Conservation (phyloP, 2,888 invertebrate species). For the Cheiracanthium punctorium region DNA sequence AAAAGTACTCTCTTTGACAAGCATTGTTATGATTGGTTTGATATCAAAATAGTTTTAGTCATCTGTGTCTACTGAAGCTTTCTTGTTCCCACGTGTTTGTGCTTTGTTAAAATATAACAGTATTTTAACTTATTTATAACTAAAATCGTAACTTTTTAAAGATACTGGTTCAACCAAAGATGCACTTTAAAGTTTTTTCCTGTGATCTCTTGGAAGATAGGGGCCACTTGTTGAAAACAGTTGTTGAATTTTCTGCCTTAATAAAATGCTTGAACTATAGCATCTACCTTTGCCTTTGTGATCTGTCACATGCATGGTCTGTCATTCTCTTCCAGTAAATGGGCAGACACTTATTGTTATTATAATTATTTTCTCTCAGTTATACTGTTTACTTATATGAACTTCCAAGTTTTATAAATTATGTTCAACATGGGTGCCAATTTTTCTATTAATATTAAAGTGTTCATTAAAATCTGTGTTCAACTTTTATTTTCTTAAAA, state of each 20-base stretch:
- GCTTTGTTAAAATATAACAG: slow-evolving; percentile 65
- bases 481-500: slow-evolving; percentile 54
- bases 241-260: slow-evolving; percentile 71
- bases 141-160: slow-evolving; percentile 55
- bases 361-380: slow-evolving; percentile 37
- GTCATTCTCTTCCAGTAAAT: slow-evolving; percentile 66
- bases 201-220: slow-evolving; percentile 70
- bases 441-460: slow-evolving; percentile 70
- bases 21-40: slow-evolving; percentile 63
- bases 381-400: slow-evolving; percentile 54
- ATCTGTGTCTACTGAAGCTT: slow-evolving; percentile 63
- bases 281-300: slow-evolving; percentile 62
- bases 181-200: slow-evolving; percentile 56
- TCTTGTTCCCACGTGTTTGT: slow-evolving; percentile 64
- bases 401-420: slow-evolving; percentile 69
- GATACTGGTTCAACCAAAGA: slow-evolving; percentile 68
- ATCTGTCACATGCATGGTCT: slow-evolving; percentile 48
- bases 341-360: slow-evolving; percentile 63
- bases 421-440: slow-evolving; percentile 70
- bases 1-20: slow-evolving; percentile 45
- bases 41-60: slow-evolving; percentile 62
- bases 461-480: slow-evolving; percentile 70
- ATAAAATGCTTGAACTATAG: slow-evolving; percentile 64
- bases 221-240: slow-evolving; percentile 71
- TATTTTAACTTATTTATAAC: slow-evolving; percentile 69